These are phyloP conservation scores for Hydrotaea diabolus DNA, from an alignment of 2,888 invertebrate genomes.

Conservation along the genomic window DNA sequence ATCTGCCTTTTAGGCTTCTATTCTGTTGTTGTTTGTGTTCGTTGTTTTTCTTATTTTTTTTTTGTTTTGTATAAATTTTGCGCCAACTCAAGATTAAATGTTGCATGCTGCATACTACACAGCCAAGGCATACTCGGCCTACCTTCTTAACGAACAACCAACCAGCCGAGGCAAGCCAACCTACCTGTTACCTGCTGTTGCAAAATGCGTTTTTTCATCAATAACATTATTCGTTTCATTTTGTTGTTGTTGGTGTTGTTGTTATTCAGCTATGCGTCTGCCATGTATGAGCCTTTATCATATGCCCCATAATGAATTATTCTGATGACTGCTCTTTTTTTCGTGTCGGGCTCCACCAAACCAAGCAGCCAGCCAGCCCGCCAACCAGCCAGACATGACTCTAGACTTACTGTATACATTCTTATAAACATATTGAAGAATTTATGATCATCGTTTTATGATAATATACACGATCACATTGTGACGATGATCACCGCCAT, in stretches of 20 bases:
- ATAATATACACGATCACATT: slow-evolving; percentile 66
- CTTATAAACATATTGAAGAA: slow-evolving; percentile 56
- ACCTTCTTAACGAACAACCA: not conserved
- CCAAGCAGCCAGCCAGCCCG: not conserved
- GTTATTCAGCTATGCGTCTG: slow-evolving; percentile 72
- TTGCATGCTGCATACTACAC: slow-evolving; percentile 33
- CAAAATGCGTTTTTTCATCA: slow-evolving; percentile 64
- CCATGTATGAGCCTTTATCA: slow-evolving; percentile 57
- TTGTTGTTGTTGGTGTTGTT: slow-evolving; percentile 46
- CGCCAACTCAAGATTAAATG: slow-evolving; percentile 33
- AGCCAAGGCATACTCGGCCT: slow-evolving; percentile 1
- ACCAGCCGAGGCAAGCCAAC: slow-evolving; percentile 27
- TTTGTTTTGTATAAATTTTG: not conserved
- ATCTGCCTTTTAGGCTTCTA: slow-evolving; percentile 61
- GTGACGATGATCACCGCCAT: not conserved
- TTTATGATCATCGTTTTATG: slow-evolving; percentile 67
- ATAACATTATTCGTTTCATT: slow-evolving; percentile 48
- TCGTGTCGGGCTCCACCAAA: not conserved
- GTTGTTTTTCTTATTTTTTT: not conserved
- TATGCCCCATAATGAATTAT: slow-evolving; percentile 64
- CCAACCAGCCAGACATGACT: slow-evolving; percentile 54
- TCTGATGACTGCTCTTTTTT: slow-evolving; percentile 59
- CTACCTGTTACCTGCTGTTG: slow-evolving; percentile 65
- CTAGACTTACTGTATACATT: slow-evolving; percentile 53
- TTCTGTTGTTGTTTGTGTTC: not conserved